Percentiles rank a stretch among this genome's conserved stretches.
phyloP scores from a whole-genome alignment of 1,140 invertebrate species.

The Panulirus ornatus region DNA sequence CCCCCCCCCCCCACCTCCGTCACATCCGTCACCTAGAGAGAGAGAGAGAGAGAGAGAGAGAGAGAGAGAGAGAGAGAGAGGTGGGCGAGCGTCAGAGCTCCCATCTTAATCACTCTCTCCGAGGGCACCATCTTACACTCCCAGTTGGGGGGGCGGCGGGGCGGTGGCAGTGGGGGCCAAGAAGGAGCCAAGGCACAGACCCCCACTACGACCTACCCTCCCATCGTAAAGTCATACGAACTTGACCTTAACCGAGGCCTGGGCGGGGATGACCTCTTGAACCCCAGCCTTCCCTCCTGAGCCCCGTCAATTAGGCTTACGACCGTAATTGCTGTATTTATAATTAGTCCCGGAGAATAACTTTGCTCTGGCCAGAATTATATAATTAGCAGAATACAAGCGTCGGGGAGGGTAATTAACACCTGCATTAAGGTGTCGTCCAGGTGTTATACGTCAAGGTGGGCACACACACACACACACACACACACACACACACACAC shows the following conservation, averaged over 20 bases:
- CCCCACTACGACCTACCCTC: no score
- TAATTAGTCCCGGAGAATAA: conserved; percentile 48
- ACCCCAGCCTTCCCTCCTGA: background rate
- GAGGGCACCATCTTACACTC: no score
- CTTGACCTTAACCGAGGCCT: background rate
- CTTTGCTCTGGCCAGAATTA: conserved; percentile 41
- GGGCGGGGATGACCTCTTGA: background rate
- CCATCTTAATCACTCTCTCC: no score
- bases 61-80: background rate
- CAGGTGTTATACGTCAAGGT: background rate
- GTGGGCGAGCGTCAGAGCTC: no score
- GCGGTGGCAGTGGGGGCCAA: no score
- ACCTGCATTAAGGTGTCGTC: conserved; percentile 9
- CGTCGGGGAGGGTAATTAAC: conserved; percentile 25
- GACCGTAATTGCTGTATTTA: conserved; percentile 48
- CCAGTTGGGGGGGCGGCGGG: no score
- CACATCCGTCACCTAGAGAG: no score
- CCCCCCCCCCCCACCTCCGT: no score
- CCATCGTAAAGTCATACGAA: conserved; percentile 6
- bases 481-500: background rate
- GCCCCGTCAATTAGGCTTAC: conserved; percentile 51
- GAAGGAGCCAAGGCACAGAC: no score
- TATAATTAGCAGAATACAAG: conserved; percentile 53
- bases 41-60: background rate
- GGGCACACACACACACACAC: background rate